These are phyloP conservation scores for Macrostomum lignano DNA, from an alignment of 1,140 invertebrate species.

Conservation along the genomic window DNA sequence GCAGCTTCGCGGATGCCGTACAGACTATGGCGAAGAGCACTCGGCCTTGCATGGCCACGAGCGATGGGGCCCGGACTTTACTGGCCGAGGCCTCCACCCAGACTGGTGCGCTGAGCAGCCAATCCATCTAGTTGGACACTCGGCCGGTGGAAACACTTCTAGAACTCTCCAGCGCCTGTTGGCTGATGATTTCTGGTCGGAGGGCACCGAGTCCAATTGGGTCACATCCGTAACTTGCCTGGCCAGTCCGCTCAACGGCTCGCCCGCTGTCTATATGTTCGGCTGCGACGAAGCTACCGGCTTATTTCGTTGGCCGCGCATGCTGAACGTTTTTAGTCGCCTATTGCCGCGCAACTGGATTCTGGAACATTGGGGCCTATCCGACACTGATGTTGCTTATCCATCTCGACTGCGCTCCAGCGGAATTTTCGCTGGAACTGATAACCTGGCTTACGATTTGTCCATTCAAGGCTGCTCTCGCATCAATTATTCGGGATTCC, in stretches of 20 bases:
- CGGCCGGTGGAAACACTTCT: not conserved
- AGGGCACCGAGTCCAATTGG: not conserved
- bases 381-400: too few species aligned
- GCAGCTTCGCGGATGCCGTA: not conserved
- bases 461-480: too few species aligned
- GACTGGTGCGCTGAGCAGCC: not conserved
- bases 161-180: constrained; percentile 1
- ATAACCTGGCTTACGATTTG: too few species aligned
- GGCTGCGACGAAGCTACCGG: too few species aligned
- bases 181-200: not conserved
- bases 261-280: too few species aligned
- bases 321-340: too few species aligned
- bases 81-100: not conserved
- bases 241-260: not conserved
- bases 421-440: too few species aligned
- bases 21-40: constrained; percentile 1
- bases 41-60: not conserved
- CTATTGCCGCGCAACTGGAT: too few species aligned
- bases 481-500: too few species aligned
- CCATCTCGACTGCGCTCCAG: too few species aligned
- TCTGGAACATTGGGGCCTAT: too few species aligned
- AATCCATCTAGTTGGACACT: not conserved
- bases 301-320: too few species aligned
- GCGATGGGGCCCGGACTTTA: not conserved
- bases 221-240: not conserved